These are phyloP conservation scores for Drosophila leonis DNA, from an alignment of 2,888 invertebrate species.

Conservation along the genomic window DNA sequence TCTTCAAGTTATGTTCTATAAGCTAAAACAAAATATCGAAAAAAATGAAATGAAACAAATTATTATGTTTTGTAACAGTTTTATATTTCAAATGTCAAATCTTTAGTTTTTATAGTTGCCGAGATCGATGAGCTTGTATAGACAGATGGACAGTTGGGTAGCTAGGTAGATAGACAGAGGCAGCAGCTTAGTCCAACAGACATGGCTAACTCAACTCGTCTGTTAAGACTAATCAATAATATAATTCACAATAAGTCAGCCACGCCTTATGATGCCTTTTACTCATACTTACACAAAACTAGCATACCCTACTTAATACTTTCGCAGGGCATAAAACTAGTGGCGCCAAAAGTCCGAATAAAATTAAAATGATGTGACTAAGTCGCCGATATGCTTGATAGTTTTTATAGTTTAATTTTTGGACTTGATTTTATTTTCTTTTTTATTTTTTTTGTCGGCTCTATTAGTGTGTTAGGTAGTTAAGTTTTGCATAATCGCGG, in stretches of 20 bases:
- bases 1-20: no score
- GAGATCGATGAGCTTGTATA: background rate
- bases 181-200: background rate
- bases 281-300: background rate
- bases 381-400: conserved; percentile 26
- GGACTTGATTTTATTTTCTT: background rate
- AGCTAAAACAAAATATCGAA: no score
- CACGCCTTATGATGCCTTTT: background rate
- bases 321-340: background rate
- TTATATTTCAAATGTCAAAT: background rate
- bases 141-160: background rate
- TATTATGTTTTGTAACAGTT: no score
- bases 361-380: conserved; percentile 43
- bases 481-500: conserved; percentile 67
- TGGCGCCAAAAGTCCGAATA: conserved; percentile 58
- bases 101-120: background rate
- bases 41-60: no score
- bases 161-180: background rate
- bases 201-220: background rate
- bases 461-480: conserved; percentile 24
- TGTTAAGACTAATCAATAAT: background rate
- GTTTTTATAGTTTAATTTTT: conserved; percentile 25
- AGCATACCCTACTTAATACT: background rate
- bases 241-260: background rate
- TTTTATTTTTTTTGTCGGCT: background rate